Evolutionary conservation across 2,113 vertebrate genomes (phyloP).

Genomic region (Xyrauchen texanus): DNA sequence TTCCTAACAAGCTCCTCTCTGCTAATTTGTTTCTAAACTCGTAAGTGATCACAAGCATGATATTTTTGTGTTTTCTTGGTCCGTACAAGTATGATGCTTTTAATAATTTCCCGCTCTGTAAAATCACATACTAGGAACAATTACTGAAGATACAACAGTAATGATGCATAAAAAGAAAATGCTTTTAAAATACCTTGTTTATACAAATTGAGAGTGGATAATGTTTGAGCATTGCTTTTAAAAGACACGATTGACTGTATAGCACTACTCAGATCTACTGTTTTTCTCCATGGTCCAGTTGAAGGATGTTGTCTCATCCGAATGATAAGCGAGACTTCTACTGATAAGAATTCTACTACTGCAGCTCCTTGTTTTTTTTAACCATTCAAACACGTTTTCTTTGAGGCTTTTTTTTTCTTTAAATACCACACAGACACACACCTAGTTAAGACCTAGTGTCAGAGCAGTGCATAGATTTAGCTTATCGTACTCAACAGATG

Average conservation of each 20-base stretch:
- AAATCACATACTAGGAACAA: neutral
- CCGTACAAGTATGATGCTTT: neutral
- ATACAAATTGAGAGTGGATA: neutral
- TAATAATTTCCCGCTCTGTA: neutral
- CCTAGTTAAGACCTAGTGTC: neutral
- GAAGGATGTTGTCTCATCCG: slow-evolving; percentile 75
- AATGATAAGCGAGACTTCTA: slow-evolving; percentile 63
- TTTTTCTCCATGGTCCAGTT: slow-evolving; percentile 74
- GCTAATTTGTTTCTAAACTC: slow-evolving; percentile 35
- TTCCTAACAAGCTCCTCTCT: slow-evolving; percentile 48
- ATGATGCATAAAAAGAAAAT: too few species aligned
- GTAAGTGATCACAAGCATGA: slow-evolving; percentile 34
- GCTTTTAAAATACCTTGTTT: too few species aligned
- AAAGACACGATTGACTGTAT: neutral
- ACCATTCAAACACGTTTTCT: neutral
- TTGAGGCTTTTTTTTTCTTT: neutral
- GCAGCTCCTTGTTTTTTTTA: slow-evolving; percentile 11
- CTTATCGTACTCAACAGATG: slow-evolving; percentile 21
- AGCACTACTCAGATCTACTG: slow-evolving; percentile 30
- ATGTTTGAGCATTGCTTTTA: neutral
- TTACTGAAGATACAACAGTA: neutral
- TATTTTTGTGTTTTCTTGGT: slow-evolving; percentile 10
- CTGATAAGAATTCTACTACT: slow-evolving; percentile 44
- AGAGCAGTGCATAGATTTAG: slow-evolving; percentile 9
- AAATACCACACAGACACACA: slow-evolving; percentile 1